A percentile compares a stretch with the other conserved stretches of the same genome.
Conservation (phyloP, 2,888 invertebrate genomes). For the Drosophila emarginata region DNA sequence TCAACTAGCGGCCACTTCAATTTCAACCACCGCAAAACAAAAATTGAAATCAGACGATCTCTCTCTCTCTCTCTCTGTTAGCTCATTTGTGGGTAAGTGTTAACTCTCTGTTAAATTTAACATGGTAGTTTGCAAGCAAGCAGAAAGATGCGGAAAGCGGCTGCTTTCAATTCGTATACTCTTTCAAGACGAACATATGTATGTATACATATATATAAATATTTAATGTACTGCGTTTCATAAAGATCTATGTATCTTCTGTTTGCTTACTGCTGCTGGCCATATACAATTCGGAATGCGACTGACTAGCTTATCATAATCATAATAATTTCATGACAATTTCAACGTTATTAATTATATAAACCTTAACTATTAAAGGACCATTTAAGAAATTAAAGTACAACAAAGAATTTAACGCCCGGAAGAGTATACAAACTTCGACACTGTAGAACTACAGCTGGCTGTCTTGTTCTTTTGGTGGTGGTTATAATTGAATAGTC, state of each 20-base stretch:
- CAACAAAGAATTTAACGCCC: too few species aligned
- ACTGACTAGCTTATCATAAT: too few species aligned
- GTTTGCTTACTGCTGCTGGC: too few species aligned
- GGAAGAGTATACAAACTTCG: background rate
- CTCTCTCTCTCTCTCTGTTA: background rate
- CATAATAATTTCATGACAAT: too few species aligned
- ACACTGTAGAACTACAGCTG: background rate
- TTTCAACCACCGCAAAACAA: background rate
- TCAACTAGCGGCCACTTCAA: background rate
- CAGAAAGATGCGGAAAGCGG: background rate
- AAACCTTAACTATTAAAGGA: too few species aligned
- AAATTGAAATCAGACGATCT: background rate
- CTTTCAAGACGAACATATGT: background rate
- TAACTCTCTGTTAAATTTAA: slow-evolving; percentile 1
- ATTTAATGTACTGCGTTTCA: too few species aligned
- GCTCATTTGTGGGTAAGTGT: background rate
- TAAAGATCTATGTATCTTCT: too few species aligned
- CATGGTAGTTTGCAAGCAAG: background rate
- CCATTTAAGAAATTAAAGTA: too few species aligned
- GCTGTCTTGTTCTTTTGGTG: background rate
- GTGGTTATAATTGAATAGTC: background rate
- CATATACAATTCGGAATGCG: too few species aligned
- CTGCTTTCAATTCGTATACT: background rate
- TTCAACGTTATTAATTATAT: too few species aligned
- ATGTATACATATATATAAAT: background rate